Percentiles rank a stretch among this genome's conserved stretches.
Evolutionary conservation across 2,888 invertebrate species (phyloP).

Genomic region (Temnothorax rugatulus): DNA sequence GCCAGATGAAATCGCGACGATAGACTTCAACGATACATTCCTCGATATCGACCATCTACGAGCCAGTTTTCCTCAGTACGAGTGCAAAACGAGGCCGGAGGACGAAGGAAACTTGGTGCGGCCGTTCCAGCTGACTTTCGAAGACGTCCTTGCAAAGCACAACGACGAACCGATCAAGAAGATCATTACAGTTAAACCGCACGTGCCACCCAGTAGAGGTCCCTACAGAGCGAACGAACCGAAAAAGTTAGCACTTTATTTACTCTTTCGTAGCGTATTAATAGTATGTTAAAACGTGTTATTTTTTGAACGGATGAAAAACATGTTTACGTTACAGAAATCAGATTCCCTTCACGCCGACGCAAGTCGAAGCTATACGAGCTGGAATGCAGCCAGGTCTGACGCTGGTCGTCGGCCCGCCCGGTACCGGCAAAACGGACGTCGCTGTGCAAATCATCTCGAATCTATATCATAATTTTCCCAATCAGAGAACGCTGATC

Average conservation of each 20-base stretch:
- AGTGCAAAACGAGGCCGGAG: slow-evolving; percentile 90
- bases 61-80: slow-evolving; percentile 94
- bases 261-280: not conserved
- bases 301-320: slow-evolving; percentile 2
- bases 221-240: slow-evolving; percentile 97
- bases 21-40: slow-evolving; percentile 99
- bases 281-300: slow-evolving; percentile 10
- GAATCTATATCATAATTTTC: slow-evolving; percentile 99
- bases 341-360: slow-evolving; percentile 97
- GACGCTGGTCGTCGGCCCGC: slow-evolving; percentile 97
- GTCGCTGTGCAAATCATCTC: slow-evolving; percentile 99
- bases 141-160: slow-evolving; percentile 89
- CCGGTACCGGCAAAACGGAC: slow-evolving; percentile 99
- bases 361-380: slow-evolving; percentile 98
- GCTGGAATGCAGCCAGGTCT: slow-evolving; percentile 99
- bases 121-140: slow-evolving; percentile 95
- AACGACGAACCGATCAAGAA: slow-evolving; percentile 87
- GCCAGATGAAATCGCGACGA: slow-evolving; percentile 93
- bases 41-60: slow-evolving; percentile 95
- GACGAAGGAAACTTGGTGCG: slow-evolving; percentile 91
- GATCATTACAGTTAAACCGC: slow-evolving; percentile 92
- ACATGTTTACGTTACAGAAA: slow-evolving; percentile 89
- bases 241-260: slow-evolving; percentile 90
- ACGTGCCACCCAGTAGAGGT: slow-evolving; percentile 94
- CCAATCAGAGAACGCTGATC: slow-evolving; percentile 98